Conservation (phyloP, 2,888 invertebrate species). For the Priocnemis perturbator region DNA sequence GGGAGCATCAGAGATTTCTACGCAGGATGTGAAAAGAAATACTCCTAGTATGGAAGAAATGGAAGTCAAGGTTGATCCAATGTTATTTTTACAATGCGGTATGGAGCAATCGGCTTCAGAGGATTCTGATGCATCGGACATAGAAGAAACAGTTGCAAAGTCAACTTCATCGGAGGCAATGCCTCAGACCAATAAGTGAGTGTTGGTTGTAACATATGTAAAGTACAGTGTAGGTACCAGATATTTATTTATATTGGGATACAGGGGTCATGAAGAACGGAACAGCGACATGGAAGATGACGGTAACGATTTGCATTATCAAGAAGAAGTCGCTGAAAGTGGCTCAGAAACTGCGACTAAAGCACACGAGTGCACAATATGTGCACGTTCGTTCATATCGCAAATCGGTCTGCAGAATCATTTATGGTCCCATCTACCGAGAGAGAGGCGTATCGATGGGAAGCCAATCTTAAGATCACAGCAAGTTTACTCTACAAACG, state of each 20-base stretch:
- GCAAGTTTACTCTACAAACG: conserved; percentile 66
- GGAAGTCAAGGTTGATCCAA: conserved; percentile 84
- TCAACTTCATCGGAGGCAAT: conserved; percentile 49
- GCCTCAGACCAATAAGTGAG: conserved; percentile 59
- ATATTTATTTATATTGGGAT: conserved; percentile 8
- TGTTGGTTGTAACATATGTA: conserved; percentile 5
- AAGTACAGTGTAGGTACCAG: not conserved
- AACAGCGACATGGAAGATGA: conserved; percentile 46
- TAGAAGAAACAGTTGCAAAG: conserved; percentile 65
- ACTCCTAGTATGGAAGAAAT: conserved; percentile 76
- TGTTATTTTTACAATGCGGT: conserved; percentile 81
- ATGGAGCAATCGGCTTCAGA: conserved; percentile 74
- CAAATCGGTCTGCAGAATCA: conserved; percentile 81
- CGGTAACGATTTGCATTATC: conserved; percentile 26
- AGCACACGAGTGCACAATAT: conserved; percentile 78
- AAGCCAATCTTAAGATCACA: conserved; percentile 65
- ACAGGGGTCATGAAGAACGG: conserved; percentile 39
- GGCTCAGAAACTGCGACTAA: conserved; percentile 64
- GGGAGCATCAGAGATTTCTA: conserved; percentile 47
- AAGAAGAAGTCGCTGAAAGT: conserved; percentile 42
- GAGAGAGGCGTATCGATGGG: conserved; percentile 68
- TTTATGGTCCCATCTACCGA: conserved; percentile 78
- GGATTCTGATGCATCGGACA: conserved; percentile 68
- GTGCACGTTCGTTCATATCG: conserved; percentile 78
- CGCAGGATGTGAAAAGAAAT: conserved; percentile 57